A percentile compares a stretch with the other conserved stretches of the same genome.
Conservation (phyloP, 2,888 invertebrate genomes). For the Idaea aversata region DNA sequence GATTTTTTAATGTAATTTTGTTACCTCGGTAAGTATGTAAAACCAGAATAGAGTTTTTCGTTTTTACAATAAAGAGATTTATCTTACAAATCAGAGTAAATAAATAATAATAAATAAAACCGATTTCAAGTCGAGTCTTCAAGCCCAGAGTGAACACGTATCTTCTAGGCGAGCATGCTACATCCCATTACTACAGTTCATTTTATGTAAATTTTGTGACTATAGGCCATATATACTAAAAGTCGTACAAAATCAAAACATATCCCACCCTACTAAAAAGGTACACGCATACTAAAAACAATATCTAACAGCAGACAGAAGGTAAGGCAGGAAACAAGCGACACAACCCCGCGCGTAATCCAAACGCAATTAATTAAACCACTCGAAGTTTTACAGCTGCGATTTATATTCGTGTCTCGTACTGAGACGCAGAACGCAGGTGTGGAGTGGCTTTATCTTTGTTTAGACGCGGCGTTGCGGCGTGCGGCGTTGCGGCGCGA, state of each 20-base stretch:
- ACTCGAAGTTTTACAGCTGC: constrained; percentile 59
- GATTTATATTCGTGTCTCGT: constrained; percentile 65
- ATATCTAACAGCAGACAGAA: not conserved
- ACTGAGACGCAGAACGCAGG: constrained; percentile 34
- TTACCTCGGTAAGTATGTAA: no score
- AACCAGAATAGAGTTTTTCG: no score
- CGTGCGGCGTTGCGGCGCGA: constrained; percentile 12
- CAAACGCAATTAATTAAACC: constrained; percentile 70
- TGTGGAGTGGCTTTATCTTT: constrained; percentile 44
- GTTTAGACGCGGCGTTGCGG: constrained; percentile 31
- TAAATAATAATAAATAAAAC: no score
- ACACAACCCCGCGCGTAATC: constrained; percentile 40
- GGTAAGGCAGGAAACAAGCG: constrained; percentile 20
- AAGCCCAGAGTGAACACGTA: no score
- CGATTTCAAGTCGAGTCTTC: no score
- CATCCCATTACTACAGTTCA: no score
- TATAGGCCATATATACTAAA: no score
- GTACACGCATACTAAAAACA: not conserved
- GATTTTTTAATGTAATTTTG: not conserved
- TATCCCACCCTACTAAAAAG: not conserved
- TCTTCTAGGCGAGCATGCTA: no score
- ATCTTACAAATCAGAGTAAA: no score
- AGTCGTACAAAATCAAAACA: no score
- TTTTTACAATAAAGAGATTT: no score
- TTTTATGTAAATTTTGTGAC: no score